A percentile compares a stretch with the other conserved stretches of the same genome.
Conservation (phyloP, 2,113 vertebrate genomes). For the Hippocampus guttulatus region DNA sequence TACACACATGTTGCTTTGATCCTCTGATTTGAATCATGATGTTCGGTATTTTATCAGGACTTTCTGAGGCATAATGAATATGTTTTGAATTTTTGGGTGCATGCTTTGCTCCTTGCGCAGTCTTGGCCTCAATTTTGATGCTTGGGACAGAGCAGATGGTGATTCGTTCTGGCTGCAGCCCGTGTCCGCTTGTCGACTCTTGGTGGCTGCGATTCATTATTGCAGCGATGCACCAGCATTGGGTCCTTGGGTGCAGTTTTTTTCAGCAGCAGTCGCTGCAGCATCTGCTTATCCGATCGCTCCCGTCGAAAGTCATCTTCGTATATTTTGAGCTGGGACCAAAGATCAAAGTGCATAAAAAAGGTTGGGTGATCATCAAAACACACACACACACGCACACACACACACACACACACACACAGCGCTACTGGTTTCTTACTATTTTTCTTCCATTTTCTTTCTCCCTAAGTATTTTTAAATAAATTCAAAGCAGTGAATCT, state of each 20-base stretch:
- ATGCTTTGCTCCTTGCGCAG: neutral
- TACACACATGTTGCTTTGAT: neutral
- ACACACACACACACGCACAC: no score
- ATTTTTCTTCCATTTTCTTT: neutral
- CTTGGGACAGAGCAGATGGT: slow-evolving; percentile 56
- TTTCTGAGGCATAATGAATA: neutral
- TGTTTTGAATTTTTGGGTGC: neutral
- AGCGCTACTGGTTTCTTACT: neutral
- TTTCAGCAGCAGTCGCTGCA: slow-evolving; percentile 74
- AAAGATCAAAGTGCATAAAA: neutral
- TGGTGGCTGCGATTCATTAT: slow-evolving; percentile 56
- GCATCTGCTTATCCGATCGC: slow-evolving; percentile 74
- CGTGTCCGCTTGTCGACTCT: slow-evolving; percentile 48
- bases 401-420: no score
- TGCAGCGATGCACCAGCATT: slow-evolving; percentile 73
- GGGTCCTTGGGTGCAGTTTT: slow-evolving; percentile 57
- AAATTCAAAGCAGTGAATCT: neutral
- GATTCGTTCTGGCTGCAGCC: slow-evolving; percentile 40
- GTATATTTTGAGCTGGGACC: slow-evolving; percentile 72
- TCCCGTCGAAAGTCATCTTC: slow-evolving; percentile 78
- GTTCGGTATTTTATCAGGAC: neutral
- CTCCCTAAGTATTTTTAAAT: neutral
- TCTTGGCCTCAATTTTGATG: slow-evolving; percentile 46
- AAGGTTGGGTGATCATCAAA: neutral
- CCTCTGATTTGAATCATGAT: neutral